A percentile compares a stretch with the other conserved stretches of the same genome.
phyloP scores from a whole-genome alignment of 2,888 invertebrate genomes.

The Ischnus inquisitorius region DNA sequence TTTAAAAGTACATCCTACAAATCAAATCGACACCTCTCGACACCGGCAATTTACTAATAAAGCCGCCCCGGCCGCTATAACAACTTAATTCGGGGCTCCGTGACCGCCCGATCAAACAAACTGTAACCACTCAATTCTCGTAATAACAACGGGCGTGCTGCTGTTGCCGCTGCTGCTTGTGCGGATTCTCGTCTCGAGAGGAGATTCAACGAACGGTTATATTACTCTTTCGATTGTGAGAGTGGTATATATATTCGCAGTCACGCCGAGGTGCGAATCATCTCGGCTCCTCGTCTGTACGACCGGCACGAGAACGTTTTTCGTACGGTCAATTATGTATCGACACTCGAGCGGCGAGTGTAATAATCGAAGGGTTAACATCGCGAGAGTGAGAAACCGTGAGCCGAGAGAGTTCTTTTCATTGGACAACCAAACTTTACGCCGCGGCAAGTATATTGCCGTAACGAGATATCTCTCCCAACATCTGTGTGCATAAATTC shows the following conservation, averaged over 20 bases:
- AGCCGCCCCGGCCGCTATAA: constrained; percentile 71
- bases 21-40: constrained; percentile 81
- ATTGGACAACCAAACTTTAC: constrained; percentile 6
- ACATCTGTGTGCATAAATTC: background rate
- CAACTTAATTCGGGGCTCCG: constrained; percentile 82
- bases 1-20: constrained; percentile 73
- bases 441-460: background rate
- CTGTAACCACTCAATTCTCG: constrained; percentile 80
- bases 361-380: constrained; percentile 3
- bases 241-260: constrained; percentile 1
- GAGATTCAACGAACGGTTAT: constrained; percentile 32
- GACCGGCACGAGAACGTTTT: constrained; percentile 12
- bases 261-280: constrained; percentile 60
- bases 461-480: too few species aligned
- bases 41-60: constrained; percentile 81
- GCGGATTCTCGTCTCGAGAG: constrained; percentile 57
- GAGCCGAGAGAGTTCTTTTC: background rate
- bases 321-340: constrained; percentile 31
- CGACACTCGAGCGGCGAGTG: background rate
- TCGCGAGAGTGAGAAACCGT: background rate
- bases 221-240: constrained; percentile 22
- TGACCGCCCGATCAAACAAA: constrained; percentile 81
- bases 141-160: constrained; percentile 73
- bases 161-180: constrained; percentile 62
- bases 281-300: constrained; percentile 26